Base-by-base conservation (phyloP, 1,140 invertebrate species). In the Lineus longissimus region DNA sequence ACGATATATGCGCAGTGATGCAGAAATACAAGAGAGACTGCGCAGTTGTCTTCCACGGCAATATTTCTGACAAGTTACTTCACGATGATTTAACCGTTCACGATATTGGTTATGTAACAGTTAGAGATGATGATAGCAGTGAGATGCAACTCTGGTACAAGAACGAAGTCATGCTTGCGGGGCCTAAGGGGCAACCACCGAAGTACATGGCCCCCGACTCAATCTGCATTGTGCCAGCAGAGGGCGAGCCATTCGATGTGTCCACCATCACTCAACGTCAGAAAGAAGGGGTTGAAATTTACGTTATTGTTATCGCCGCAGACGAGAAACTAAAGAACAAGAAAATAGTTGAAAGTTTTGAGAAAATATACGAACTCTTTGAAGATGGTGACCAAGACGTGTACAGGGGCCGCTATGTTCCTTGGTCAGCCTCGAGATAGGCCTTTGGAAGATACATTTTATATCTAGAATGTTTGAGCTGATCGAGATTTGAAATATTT, bases 201-300 rank as follows among this genome's bases (percentile, higher is more conserved):
- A 27, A 4, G 6, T 19, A 19, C n/a, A 51, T 51, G 47, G 47
- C 47, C 4, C 47, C 47, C 4, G 47, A 51, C n/a, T 51, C 25
- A 27, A 51, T 51, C n/a, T 23, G n/a, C 19, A 51, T 51, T n/a
- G 47, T 51, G n/a, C 47, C 47, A n/a, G n/a, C 47, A 27, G 47
- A 23, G 19, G 47, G 47, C 19, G 19, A 19, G 9, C 47, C 47
- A 7, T 19, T 51, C 47, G 47, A 51, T 51, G n/a, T 51, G 47
- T 51, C 47, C 6, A 23, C 47, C 25, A 51, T 51, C 4, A 27
- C 19, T 51, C 47, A 51, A 51, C 6, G 6, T n/a, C 19, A 6
- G 19, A 4, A n/a, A n/a, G 6, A 15, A 4, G 33, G 15, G 33
- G 25, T 27, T 51, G 47, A 51, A 51, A n/a, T 51, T 51, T 51